phyloP scores from a whole-genome alignment of 2,888 invertebrate species.

The Eurytoma californica region DNA sequence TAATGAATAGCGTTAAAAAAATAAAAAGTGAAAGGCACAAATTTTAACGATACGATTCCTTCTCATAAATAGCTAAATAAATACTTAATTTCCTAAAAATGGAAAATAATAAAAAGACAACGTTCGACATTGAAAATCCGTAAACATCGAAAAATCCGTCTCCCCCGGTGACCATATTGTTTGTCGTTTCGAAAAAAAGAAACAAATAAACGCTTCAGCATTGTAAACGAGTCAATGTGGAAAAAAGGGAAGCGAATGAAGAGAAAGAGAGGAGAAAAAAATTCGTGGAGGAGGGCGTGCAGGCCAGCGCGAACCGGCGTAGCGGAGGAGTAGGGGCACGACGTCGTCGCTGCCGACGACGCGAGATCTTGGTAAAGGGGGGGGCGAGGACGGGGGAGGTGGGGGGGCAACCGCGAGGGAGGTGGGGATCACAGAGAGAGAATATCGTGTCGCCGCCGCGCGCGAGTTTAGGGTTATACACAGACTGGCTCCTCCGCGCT shows the following conservation, averaged over 20 bases:
- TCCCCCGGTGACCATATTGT: background rate
- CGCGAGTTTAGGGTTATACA: slow-evolving; percentile 46
- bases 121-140: slow-evolving; percentile 5
- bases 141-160: slow-evolving; percentile 6
- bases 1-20: too few species aligned
- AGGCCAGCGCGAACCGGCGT: slow-evolving; percentile 33
- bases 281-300: slow-evolving; percentile 50
- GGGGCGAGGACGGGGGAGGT: slow-evolving; percentile 9
- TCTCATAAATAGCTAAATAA: too few species aligned
- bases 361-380: background rate
- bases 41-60: too few species aligned
- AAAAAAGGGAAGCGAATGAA: slow-evolving; percentile 36
- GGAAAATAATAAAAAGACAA: too few species aligned
- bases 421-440: slow-evolving; percentile 38
- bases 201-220: slow-evolving; percentile 35
- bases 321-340: slow-evolving; percentile 27
- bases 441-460: slow-evolving; percentile 35
- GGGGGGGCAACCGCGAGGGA: slow-evolving; percentile 4
- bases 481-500: background rate
- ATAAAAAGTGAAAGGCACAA: too few species aligned
- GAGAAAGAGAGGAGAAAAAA: slow-evolving; percentile 25
- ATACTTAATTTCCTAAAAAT: too few species aligned
- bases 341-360: background rate
- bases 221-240: slow-evolving; percentile 35
- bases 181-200: slow-evolving; percentile 1